phyloP scores from a whole-genome alignment of 2,113 vertebrate species.

The Cyphomyrus discorhynchus region DNA sequence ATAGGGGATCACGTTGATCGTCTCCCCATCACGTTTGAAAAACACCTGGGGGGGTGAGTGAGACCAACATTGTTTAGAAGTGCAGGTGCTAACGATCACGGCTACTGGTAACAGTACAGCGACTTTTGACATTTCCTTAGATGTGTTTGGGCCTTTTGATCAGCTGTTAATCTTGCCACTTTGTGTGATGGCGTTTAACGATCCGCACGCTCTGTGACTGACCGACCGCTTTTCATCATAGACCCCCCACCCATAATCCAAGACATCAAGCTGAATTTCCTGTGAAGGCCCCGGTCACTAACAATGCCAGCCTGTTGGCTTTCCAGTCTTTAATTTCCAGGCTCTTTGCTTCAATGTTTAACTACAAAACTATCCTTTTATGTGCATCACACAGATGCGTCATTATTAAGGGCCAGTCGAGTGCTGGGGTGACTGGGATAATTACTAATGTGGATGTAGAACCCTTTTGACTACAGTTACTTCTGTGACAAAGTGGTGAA shows the following conservation, averaged over 20 bases:
- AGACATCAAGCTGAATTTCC: background rate
- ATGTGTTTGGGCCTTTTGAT: background rate
- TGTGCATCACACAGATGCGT: background rate
- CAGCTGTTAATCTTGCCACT: background rate
- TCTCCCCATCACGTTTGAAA: slow-evolving; percentile 83
- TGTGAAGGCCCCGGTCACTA: background rate
- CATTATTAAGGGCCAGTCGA: background rate
- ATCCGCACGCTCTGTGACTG: background rate
- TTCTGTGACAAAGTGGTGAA: background rate
- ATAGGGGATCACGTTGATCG: slow-evolving; percentile 70
- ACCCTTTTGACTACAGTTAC: background rate
- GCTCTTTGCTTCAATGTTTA: background rate
- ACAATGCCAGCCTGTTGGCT: background rate
- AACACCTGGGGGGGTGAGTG: slow-evolving; percentile 65
- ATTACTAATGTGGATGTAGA: background rate
- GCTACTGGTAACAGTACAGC: background rate
- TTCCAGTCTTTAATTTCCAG: background rate
- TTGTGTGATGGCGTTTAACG: background rate
- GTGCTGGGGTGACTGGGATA: background rate
- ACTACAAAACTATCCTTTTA: background rate
- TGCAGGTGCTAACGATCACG: background rate
- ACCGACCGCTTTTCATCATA: background rate
- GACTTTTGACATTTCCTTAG: background rate
- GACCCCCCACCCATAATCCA: background rate
- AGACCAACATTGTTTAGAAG: background rate